Evolutionary conservation across 2,113 vertebrate genomes (phyloP).

Genomic region (Neotragus pygmaeus): DNA sequence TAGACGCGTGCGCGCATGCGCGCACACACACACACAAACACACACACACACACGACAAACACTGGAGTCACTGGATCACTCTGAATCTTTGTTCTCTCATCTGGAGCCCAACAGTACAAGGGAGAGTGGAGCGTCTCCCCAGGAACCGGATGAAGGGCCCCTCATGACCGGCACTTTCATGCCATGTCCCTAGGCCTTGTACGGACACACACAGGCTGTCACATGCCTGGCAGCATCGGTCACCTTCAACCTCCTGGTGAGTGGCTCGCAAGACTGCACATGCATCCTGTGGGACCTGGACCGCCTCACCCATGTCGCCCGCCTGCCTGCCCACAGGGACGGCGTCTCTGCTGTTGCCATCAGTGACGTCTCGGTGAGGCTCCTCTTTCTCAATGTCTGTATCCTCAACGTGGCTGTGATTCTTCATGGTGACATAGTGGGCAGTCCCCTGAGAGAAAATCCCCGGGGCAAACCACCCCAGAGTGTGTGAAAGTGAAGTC

Average conservation of each 20-base stretch:
- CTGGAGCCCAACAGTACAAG: fast-evolving
- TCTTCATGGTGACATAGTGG: slow-evolving; percentile 40
- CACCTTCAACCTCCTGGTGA: slow-evolving; percentile 88
- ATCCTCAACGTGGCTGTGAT: slow-evolving; percentile 51
- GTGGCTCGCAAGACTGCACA: slow-evolving; percentile 90
- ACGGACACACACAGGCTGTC: slow-evolving; percentile 91
- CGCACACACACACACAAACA: background rate
- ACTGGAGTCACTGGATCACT: background rate
- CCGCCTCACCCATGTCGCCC: slow-evolving; percentile 84
- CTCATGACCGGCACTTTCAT: background rate
- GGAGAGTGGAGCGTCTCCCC: fast-evolving
- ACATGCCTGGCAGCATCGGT: slow-evolving; percentile 90
- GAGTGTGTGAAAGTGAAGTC: background rate
- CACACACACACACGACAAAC: too few relatives aligned
- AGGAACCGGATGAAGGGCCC: too few relatives aligned
- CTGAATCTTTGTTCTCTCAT: background rate
- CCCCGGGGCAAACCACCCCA: slow-evolving; percentile 48
- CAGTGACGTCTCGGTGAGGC: slow-evolving; percentile 91
- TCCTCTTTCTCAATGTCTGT: slow-evolving; percentile 41
- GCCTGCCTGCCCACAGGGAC: slow-evolving; percentile 86
- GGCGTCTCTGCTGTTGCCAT: slow-evolving; percentile 86
- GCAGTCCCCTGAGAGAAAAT: slow-evolving; percentile 58
- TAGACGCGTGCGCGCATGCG: too few relatives aligned
- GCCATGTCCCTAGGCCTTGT: slow-evolving; percentile 83
- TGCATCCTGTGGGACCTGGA: slow-evolving; percentile 96